Evolutionary conservation across 2,113 vertebrate genomes (phyloP).

Genomic region (Oncorhynchus masou): DNA sequence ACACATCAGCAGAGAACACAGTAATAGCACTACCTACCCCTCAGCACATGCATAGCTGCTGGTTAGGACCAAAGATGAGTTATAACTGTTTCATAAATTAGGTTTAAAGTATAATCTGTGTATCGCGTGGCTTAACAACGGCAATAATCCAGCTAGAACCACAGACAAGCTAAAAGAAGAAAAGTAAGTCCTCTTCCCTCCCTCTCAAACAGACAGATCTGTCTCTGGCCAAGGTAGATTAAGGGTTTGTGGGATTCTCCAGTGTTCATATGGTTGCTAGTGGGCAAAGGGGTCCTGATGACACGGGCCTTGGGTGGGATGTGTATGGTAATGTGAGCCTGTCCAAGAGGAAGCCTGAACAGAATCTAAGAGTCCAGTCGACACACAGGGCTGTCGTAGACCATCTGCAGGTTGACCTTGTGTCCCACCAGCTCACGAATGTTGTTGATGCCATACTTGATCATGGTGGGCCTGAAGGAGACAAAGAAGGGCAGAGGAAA

Average conservation of each 20-base stretch:
- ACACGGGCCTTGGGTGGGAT: not conserved
- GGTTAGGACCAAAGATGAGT: not conserved
- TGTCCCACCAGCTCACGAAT: constrained; percentile 88
- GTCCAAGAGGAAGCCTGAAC: not conserved
- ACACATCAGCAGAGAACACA: not conserved
- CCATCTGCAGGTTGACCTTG: constrained; percentile 96
- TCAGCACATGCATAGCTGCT: not conserved
- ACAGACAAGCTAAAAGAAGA: not conserved
- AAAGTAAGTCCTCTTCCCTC: not conserved
- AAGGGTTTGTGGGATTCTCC: not conserved
- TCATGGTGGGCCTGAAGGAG: constrained; percentile 88
- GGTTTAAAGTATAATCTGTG: not conserved
- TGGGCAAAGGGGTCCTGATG: not conserved
- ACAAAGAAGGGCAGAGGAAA: constrained; percentile 12
- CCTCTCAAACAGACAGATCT: not conserved
- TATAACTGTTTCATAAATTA: constrained; percentile 6
- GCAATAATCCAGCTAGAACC: not conserved
- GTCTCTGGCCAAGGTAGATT: not conserved
- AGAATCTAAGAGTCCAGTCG: constrained; percentile 76
- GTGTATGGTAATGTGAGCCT: constrained; percentile 14
- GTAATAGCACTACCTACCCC: not conserved
- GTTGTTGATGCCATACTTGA: constrained; percentile 96
- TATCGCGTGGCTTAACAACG: not conserved
- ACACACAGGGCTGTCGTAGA: constrained; percentile 89
- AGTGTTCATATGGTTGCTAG: not conserved